Evolutionary conservation across 2,113 vertebrate genomes (phyloP).

Genomic region (Oriolus oriolus): DNA sequence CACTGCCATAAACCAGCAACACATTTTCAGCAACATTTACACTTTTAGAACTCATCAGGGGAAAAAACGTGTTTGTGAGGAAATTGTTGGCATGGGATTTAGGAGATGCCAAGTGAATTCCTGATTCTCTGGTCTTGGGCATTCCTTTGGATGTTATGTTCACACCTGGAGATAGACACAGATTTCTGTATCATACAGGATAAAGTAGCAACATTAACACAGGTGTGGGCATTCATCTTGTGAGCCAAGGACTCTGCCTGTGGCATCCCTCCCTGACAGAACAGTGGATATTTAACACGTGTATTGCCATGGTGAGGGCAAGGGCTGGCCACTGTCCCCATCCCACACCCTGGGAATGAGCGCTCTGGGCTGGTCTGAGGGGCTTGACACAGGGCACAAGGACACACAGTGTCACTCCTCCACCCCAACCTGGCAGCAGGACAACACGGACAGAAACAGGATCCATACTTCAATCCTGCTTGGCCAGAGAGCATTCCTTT

Average conservation of each 20-base stretch:
- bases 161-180: neutral
- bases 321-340: neutral
- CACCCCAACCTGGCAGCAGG: neutral
- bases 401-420: neutral
- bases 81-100: neutral
- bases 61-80: fast-evolving
- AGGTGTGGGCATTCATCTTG: neutral
- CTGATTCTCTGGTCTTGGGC: neutral
- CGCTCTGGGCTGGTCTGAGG: neutral
- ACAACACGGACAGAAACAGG: neutral
- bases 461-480: neutral
- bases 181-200: neutral
- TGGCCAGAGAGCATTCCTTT: neutral
- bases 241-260: neutral
- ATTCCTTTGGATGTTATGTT: neutral
- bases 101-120: neutral
- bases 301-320: neutral
- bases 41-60: neutral
- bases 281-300: fast-evolving
- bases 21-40: neutral
- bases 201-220: neutral
- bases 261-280: neutral
- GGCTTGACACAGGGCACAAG: neutral
- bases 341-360: neutral
- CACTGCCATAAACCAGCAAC: neutral